Percentiles rank a stretch among this genome's conserved stretches.
These are phyloP conservation scores for human DNA, from an alignment of 2,113 vertebrate species.

Conservation along the genomic window GRCh38 chr9:71672001-71672500, in stretches of 20 bases:
- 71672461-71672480: background rate
- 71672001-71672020: background rate
- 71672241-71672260: background rate
- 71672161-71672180: slow-evolving; percentile 1
- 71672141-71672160: background rate
- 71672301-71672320: background rate
- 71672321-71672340: slow-evolving; percentile 14
- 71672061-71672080: background rate
- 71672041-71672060: background rate
- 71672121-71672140: background rate
- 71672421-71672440: background rate
- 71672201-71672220: background rate
- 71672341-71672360: background rate
- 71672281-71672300: slow-evolving; percentile 44
- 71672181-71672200: background rate
- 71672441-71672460: background rate
- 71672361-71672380: background rate
- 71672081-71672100: background rate
- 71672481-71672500: background rate
- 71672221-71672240: background rate
- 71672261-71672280: slow-evolving; percentile 4
- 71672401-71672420: background rate
- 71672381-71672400: background rate
- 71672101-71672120: background rate
- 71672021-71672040: background rate